Conservation (phyloP, 2,888 invertebrate genomes). For the Cosmorhoe ocellata region DNA sequence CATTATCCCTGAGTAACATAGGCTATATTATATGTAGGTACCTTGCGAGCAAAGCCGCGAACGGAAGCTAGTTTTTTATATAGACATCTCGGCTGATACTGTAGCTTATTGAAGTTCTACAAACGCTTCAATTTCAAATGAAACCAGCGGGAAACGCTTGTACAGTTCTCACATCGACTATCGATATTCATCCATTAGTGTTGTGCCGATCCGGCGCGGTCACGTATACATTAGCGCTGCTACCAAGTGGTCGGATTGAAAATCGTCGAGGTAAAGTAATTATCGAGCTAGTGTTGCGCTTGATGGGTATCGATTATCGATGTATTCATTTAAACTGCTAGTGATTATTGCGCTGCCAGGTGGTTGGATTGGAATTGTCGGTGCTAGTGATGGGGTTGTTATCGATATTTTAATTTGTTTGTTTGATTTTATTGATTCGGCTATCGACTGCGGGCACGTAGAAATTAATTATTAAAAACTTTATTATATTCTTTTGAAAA, state of each 20-base stretch:
- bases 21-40: too few species aligned
- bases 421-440: too few species aligned
- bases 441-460: too few species aligned
- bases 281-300: constrained; percentile 41
- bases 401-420: constrained; percentile 6
- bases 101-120: too few species aligned
- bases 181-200: constrained; percentile 36
- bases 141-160: constrained; percentile 4
- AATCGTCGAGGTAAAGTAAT: constrained; percentile 48
- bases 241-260: constrained; percentile 51
- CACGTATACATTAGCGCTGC: constrained; percentile 49
- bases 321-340: constrained; percentile 17
- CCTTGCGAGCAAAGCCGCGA: too few species aligned
- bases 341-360: constrained; percentile 12
- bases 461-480: too few species aligned
- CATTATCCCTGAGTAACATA: too few species aligned
- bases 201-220: constrained; percentile 36
- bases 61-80: too few species aligned
- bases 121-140: neutral
- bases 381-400: neutral
- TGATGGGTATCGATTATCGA: constrained; percentile 29
- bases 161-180: constrained; percentile 15
- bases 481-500: too few species aligned
- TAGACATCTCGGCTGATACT: too few species aligned
- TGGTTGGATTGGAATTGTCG: neutral